phyloP scores from a whole-genome alignment of 2,797 vertebrate species.

The Channallabes apus region DNA sequence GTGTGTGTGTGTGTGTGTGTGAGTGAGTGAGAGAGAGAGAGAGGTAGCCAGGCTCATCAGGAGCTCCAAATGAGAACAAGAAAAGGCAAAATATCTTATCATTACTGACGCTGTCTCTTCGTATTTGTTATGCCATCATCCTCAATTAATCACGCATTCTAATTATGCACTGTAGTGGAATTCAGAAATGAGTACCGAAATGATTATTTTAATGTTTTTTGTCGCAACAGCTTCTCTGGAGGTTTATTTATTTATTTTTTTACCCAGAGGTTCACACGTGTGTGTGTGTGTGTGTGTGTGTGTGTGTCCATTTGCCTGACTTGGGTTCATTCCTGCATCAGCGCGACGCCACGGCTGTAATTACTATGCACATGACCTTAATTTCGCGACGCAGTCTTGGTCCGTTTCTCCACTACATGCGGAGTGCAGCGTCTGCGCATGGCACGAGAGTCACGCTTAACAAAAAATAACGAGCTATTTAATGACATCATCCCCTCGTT shows the following conservation, averaged over 20 bases:
- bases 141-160: conserved; percentile 75
- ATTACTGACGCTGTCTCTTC: conserved; percentile 64
- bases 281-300: conserved; percentile 53
- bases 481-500: conserved; percentile 38
- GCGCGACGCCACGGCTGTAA: conserved; percentile 70
- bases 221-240: conserved; percentile 59
- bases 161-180: conserved; percentile 70
- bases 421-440: background rate
- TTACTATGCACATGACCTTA: conserved; percentile 72
- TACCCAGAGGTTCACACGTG: conserved; percentile 71
- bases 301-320: conserved; percentile 65
- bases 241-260: background rate
- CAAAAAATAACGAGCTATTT: conserved; percentile 47
- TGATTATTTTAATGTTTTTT: conserved; percentile 74
- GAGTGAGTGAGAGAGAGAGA: background rate
- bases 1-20: conserved; percentile 44
- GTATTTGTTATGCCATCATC: conserved; percentile 71
- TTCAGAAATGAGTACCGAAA: conserved; percentile 72
- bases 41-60: conserved; percentile 53
- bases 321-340: conserved; percentile 72
- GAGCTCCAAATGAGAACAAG: conserved; percentile 51
- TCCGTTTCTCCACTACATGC: conserved; percentile 27
- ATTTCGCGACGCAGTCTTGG: conserved; percentile 59
- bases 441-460: conserved; percentile 11
- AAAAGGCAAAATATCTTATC: conserved; percentile 61